Conservation (phyloP, 2,888 invertebrate genomes). For the Temnothorax unifasciatus region DNA sequence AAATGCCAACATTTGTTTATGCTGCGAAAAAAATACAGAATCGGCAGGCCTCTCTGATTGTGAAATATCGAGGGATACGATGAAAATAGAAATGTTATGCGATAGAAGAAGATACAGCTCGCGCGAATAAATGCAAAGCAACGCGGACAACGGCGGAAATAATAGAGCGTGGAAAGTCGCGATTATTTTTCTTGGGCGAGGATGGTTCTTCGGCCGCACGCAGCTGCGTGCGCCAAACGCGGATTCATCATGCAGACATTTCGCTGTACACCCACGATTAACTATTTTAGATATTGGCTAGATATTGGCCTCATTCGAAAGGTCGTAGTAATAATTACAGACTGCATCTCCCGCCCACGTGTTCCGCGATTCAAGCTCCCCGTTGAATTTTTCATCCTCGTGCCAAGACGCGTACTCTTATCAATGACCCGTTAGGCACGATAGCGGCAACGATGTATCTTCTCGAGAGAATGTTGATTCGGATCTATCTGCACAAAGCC, state of each 20-base stretch:
- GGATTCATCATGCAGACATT: conserved; percentile 44
- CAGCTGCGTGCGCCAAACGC: conserved; percentile 43
- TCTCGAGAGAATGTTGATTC: background rate
- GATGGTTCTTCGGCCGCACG: background rate
- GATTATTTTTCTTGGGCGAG: conserved; percentile 49
- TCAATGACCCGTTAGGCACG: conserved; percentile 19
- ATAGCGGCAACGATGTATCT: conserved; percentile 37
- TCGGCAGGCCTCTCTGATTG: background rate
- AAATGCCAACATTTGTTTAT: background rate
- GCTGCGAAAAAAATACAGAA: background rate
- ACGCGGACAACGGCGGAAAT: conserved; percentile 9
- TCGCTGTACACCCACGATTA: conserved; percentile 62
- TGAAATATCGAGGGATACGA: background rate
- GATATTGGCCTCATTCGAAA: conserved; percentile 60
- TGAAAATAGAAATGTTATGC: conserved; percentile 7
- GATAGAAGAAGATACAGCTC: background rate
- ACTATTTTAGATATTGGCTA: conserved; percentile 65
- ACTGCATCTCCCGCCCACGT: conserved; percentile 48
- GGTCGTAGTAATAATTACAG: conserved; percentile 68
- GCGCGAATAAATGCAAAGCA: conserved; percentile 26
- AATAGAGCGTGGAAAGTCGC: conserved; percentile 2
- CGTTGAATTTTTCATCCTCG: conserved; percentile 63
- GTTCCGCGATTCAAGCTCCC: conserved; percentile 49
- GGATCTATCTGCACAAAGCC: background rate
- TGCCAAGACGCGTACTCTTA: background rate